Conservation (phyloP, 2,113 vertebrate species). For the Pelecanus crispus region DNA sequence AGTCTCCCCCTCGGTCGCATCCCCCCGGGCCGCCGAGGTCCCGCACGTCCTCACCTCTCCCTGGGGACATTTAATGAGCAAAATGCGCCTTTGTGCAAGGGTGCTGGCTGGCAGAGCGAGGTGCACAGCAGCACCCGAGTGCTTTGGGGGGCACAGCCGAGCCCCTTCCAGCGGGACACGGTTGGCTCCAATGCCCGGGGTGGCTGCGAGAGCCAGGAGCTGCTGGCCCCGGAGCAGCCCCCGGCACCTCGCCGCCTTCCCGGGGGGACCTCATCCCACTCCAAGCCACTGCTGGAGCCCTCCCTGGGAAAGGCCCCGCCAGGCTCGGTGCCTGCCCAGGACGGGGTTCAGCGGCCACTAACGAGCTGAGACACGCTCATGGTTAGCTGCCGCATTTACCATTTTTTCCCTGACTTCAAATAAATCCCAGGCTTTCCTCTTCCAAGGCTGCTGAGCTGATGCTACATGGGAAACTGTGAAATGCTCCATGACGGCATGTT, state of each 20-base stretch:
- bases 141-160: neutral
- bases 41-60: neutral
- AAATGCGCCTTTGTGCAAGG: neutral
- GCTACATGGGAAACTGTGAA: neutral
- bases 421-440: neutral
- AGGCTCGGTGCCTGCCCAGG: neutral
- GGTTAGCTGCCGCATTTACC: neutral
- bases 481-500: neutral
- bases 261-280: neutral
- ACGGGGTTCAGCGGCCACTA: fast-evolving
- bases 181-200: fast-evolving
- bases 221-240: neutral
- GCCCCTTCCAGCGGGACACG: neutral
- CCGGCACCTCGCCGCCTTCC: neutral
- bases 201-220: neutral
- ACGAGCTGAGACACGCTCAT: fast-evolving
- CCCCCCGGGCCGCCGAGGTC: neutral
- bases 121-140: neutral
- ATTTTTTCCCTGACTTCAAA: neutral
- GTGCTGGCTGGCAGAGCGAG: neutral
- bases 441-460: neutral
- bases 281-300: neutral
- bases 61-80: neutral
- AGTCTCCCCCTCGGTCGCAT: no score
- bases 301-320: neutral